Percentiles rank a stretch among this genome's conserved stretches.
These are phyloP conservation scores for Unio delphinus DNA, from an alignment of 2,888 invertebrate genomes.

Conservation along the genomic window DNA sequence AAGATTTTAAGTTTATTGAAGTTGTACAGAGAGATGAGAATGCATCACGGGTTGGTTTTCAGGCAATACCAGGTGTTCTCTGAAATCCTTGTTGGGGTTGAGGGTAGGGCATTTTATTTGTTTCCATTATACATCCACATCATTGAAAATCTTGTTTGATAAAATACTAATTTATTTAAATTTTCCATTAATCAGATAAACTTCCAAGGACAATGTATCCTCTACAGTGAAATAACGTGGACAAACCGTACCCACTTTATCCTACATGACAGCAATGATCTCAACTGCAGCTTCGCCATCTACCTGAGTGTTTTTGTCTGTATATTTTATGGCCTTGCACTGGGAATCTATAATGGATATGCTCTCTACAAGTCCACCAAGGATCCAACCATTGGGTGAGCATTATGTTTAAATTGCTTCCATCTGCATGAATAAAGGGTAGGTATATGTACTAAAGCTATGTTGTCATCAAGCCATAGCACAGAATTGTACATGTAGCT, in stretches of 20 bases:
- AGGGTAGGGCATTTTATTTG: too few relatives aligned
- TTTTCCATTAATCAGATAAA: slow-evolving; percentile 41
- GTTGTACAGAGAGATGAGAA: too few relatives aligned
- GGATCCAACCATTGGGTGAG: slow-evolving; percentile 53
- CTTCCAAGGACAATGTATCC: slow-evolving; percentile 48
- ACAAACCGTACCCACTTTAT: slow-evolving; percentile 25
- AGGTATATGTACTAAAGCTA: too few relatives aligned
- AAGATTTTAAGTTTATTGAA: too few relatives aligned
- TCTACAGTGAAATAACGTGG: slow-evolving; percentile 44
- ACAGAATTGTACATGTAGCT: too few relatives aligned
- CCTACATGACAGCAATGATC: slow-evolving; percentile 14
- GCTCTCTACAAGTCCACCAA: slow-evolving; percentile 38
- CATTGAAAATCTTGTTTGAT: background rate
- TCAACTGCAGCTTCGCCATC: slow-evolving; percentile 51
- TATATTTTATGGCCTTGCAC: slow-evolving; percentile 47
- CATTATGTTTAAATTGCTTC: background rate
- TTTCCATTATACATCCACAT: too few relatives aligned
- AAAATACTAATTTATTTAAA: slow-evolving; percentile 1
- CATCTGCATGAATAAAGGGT: too few relatives aligned
- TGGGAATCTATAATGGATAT: slow-evolving; percentile 46
- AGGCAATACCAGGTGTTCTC: too few relatives aligned
- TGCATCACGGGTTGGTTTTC: too few relatives aligned
- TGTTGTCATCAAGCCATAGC: too few relatives aligned
- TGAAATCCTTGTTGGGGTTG: too few relatives aligned
- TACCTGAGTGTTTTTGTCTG: slow-evolving; percentile 51